Base-by-base conservation (phyloP, 2,888 invertebrate genomes). In the Netelia melanura region DNA sequence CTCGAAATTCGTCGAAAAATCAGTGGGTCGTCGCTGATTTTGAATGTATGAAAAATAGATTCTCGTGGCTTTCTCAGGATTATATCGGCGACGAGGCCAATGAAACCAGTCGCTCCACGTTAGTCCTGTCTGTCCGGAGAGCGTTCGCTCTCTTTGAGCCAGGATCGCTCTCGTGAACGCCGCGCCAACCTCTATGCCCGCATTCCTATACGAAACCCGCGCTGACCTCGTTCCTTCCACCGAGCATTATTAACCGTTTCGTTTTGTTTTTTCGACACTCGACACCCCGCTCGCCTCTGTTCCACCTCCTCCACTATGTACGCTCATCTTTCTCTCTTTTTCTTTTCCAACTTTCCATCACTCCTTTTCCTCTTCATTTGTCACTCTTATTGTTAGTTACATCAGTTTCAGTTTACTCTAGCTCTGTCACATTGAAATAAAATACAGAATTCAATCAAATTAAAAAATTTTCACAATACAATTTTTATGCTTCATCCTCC, bases 211-310 rank as follows among this genome's bases (percentile, higher is more conserved):
- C 89, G 77, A 77, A 30, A 81, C 72, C 91, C 91, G 90, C 89
- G 89, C 90, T 91, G 92, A 92, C 92, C 92, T 91, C 91, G 91
- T 92, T 92, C 91, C 90, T 67, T 56, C 64, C 54, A 88, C 90
- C 89, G 90, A 90, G 76, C 76, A 72, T 81, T 77, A 80, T 84
- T 81, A 84, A 84, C 81, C 65, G 77, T 84, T 84, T 80, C 70
- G 62, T 75, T 79, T 89, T 90, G 91, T 91, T 54, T 67, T 84
- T 62, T 84, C 81, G 84, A 71, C 74, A 54, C 70, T 83, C 67
- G 65, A 72, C 76, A 65, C 71, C 77, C 71, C 71, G 30, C 61
- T 61, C 68, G 30, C 81, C 58, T 68, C 62, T 68, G 43, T 23
- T 68, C n/a, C 67, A n/a, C 48, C 75, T 38, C 30, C 48, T 67